Evolutionary conservation across 1,140 invertebrate species (phyloP), one percentile per base, ranked within the genome.

Genomic region (Hyphantria cunea): DNA sequence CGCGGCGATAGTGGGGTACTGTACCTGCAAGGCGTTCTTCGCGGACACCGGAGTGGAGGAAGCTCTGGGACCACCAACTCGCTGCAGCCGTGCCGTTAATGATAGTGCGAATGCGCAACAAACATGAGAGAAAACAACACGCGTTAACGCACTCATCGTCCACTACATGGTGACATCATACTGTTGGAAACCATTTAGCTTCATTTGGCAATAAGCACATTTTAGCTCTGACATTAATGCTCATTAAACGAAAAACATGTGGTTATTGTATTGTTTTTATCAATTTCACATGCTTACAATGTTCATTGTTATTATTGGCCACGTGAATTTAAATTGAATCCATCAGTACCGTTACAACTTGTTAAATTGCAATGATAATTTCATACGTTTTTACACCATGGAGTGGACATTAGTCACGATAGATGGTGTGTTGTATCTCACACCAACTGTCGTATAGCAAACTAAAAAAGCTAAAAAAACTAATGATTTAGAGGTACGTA

Each of bases 1-100:
- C 68, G 88, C 88, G 55, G 82, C 86, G 66, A 90, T 88, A 55
- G 84, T 87, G 55, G 84, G 73, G 72, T 87, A 90, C 78, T 76
- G 84, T 91, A 92, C 91, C 91, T 92, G 91, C 60, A 92, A 80
- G 51, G 91, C 87, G 78, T 90, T 90, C 84, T 91, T 92, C 70
- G 90, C 90, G 58, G 86, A 90, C 67, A 91, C 89, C 39, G 91
- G 91, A 58, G 91, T 92, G 69, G 91, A 91, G 25, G 89, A 82
- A 58, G 88, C 90, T 67, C 91, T 79, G 49, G 89, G 87, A 77
- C 83, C 84, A 60, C 85, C 86, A 63, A 84, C 72, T 56, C 89
- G 79, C 89, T 91, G 85, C 72, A 79, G 71, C 72, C 74, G 70
- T 80, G 85, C 70, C 85, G 83, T 90, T 89, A 89, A 84, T 86